These are phyloP conservation scores for Cylas formicarius DNA, from an alignment of 1,140 invertebrate species.

Conservation along the genomic window DNA sequence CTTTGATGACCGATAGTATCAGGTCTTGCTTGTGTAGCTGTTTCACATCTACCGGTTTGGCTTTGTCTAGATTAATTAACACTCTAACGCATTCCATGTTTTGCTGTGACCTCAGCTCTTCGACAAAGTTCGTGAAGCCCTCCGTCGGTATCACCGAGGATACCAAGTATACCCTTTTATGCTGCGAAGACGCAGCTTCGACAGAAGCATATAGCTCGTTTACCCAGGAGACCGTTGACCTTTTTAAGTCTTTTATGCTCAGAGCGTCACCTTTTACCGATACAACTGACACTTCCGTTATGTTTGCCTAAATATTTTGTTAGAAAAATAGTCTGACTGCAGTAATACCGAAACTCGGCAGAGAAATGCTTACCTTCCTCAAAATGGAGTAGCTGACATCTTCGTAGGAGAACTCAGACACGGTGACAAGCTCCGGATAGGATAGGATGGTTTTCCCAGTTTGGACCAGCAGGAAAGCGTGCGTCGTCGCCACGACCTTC, in stretches of 20 bases:
- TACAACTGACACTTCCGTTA: slow-evolving; percentile 19
- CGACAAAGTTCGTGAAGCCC: slow-evolving; percentile 32
- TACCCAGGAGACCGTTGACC: slow-evolving; percentile 29
- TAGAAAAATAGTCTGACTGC: neutral
- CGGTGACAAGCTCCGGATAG: slow-evolving; percentile 19
- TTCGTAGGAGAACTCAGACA: slow-evolving; percentile 27
- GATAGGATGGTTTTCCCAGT: slow-evolving; percentile 23
- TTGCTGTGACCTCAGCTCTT: slow-evolving; percentile 23
- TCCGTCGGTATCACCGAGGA: slow-evolving; percentile 31
- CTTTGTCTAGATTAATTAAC: slow-evolving; percentile 34
- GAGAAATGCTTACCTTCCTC: slow-evolving; percentile 23
- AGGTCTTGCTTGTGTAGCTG: slow-evolving; percentile 29
- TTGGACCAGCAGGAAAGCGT: slow-evolving; percentile 31
- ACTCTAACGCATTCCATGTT: slow-evolving; percentile 26
- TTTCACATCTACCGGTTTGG: slow-evolving; percentile 18
- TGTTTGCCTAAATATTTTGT: slow-evolving; percentile 14
- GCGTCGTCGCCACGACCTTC: slow-evolving; percentile 24
- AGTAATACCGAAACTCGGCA: neutral
- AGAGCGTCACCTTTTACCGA: slow-evolving; percentile 33
- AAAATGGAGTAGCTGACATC: slow-evolving; percentile 30
- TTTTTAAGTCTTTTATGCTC: slow-evolving; percentile 32
- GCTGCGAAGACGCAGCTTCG: slow-evolving; percentile 12
- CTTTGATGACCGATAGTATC: slow-evolving; percentile 27
- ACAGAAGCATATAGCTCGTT: slow-evolving; percentile 27
- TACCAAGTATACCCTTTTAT: slow-evolving; percentile 27